These are phyloP conservation scores for Apostichopus leukothele DNA, from an alignment of 53 echinoderm and acorn worm genomes.

Conservation along the genomic window DNA sequence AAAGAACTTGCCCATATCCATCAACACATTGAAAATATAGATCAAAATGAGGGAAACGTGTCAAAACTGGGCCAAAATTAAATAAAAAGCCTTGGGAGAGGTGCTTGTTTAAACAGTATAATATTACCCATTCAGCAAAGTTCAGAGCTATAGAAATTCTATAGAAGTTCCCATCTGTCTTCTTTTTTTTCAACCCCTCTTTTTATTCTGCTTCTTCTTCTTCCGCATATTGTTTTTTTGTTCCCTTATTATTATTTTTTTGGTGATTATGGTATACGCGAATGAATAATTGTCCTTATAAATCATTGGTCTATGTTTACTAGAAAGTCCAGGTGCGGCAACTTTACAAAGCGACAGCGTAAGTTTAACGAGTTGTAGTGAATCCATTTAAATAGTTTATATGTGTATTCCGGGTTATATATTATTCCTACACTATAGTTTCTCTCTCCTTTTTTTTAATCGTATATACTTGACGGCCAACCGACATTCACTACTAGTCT, in stretches of 20 bases:
- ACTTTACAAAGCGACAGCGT: neutral
- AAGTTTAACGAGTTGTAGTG: slow-evolving; percentile 1
- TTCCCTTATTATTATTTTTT: neutral
- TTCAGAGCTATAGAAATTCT: neutral
- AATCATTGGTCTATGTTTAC: slow-evolving; percentile 2
- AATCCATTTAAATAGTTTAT: neutral
- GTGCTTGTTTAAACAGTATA: slow-evolving; percentile 14
- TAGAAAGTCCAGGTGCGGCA: slow-evolving; percentile 6
- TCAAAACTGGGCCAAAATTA: neutral
- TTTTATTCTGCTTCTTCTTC: neutral
- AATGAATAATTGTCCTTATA: slow-evolving; percentile 14
- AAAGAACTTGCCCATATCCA: neutral
- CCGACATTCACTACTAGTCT: neutral
- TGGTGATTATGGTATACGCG: neutral
- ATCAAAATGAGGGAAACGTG: neutral
- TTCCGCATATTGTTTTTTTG: neutral
- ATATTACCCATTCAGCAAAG: neutral
- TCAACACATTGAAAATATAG: neutral
- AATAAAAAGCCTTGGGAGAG: slow-evolving; percentile 1
- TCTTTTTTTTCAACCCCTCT: neutral
- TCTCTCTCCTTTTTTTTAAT: neutral
- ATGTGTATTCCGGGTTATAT: neutral
- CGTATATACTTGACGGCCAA: neutral
- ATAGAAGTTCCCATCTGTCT: slow-evolving; percentile 2
- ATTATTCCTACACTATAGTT: too few species aligned